Percentiles rank a stretch among this genome's conserved stretches.
Conservation (phyloP, 1,140 invertebrate species). For the Brachionus paranguensis region DNA sequence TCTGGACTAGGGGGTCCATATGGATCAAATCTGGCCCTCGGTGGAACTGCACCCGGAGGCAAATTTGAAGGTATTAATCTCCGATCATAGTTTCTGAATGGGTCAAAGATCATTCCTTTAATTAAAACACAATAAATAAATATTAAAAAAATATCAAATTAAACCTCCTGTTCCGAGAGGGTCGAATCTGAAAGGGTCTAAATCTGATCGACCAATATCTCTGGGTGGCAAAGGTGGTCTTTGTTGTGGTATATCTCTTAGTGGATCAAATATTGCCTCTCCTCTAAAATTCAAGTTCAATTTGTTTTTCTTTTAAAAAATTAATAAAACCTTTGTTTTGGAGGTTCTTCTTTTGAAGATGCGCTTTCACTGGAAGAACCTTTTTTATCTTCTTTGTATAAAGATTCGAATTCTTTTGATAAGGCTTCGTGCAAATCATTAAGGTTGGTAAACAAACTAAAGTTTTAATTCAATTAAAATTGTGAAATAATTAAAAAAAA, state of each 20-base stretch:
- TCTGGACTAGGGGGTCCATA: conserved; percentile 19
- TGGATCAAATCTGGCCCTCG: conserved; percentile 6
- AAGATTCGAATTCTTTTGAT: not conserved
- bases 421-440: not conserved
- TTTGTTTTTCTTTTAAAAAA: not conserved
- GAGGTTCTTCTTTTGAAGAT: not conserved
- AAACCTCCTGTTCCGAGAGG: not conserved
- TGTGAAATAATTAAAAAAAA: not conserved
- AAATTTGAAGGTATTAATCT: conserved; percentile 22
- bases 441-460: not conserved
- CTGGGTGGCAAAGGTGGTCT: conserved; percentile 3
- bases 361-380: not conserved
- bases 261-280: not conserved
- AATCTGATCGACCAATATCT: conserved; percentile 16
- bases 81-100: conserved; percentile 10
- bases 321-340: not conserved
- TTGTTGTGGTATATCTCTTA: not conserved
- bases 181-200: conserved; percentile 14
- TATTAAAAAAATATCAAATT: not conserved
- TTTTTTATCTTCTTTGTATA: not conserved
- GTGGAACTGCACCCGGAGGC: conserved; percentile 13
- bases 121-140: not conserved
- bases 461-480: not conserved
- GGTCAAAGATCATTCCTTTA: conserved; percentile 16
- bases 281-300: not conserved